Conservation (phyloP, 2,797 vertebrate species). For the Tapirus indicus region DNA sequence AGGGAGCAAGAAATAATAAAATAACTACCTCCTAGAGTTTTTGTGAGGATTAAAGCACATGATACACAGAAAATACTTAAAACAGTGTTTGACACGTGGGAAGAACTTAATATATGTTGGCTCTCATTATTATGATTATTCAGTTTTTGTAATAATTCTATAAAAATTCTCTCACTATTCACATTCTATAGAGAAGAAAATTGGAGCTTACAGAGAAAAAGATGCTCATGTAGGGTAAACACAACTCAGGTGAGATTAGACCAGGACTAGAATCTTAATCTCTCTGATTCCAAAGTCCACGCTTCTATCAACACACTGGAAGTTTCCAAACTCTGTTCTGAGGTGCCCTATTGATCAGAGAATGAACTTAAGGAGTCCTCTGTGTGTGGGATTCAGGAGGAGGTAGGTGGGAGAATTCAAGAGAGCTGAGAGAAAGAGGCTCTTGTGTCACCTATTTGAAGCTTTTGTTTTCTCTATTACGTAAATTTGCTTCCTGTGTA, state of each 20-base stretch:
- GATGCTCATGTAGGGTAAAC: not conserved
- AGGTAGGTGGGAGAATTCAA: not conserved
- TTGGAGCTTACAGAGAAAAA: not conserved
- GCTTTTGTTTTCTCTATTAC: not conserved
- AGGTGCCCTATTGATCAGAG: rapidly evolving
- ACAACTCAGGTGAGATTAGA: not conserved
- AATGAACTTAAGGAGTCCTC: not conserved
- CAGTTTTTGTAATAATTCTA: not conserved
- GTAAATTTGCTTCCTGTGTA: not conserved
- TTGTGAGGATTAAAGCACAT: not conserved
- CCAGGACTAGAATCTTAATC: not conserved
- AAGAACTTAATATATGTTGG: not conserved
- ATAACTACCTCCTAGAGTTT: not conserved
- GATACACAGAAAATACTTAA: not conserved
- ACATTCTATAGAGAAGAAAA: not conserved
- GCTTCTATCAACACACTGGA: not conserved
- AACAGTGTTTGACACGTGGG: not conserved
- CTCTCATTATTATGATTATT: not conserved
- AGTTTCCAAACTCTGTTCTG: not conserved
- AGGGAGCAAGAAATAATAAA: not conserved
- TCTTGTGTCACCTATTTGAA: not conserved
- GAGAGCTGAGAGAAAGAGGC: not conserved
- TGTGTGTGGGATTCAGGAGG: not conserved
- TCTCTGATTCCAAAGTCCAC: not conserved
- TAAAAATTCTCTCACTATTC: not conserved